Evolutionary conservation across 2,797 vertebrate species (phyloP).

Genomic region (Phalanger gymnotis): DNA sequence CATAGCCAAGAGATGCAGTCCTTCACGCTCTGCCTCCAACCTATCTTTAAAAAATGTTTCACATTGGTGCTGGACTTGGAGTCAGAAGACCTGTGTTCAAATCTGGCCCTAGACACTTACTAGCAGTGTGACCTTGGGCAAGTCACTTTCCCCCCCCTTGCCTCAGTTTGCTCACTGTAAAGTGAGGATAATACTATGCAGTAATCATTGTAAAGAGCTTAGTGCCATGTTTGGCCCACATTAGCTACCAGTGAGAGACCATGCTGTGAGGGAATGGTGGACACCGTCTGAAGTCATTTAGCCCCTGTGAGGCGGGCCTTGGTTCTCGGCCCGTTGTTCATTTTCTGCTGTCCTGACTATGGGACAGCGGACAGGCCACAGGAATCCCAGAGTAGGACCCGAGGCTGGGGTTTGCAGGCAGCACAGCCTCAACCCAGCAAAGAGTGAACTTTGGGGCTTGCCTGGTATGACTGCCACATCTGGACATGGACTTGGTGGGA

Average conservation of each 20-base stretch:
- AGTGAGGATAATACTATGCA: neutral
- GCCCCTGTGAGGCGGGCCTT: too few species aligned
- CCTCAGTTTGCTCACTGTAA: neutral
- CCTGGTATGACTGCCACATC: neutral
- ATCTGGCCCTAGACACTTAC: neutral
- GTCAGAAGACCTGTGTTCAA: neutral
- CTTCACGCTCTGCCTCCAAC: neutral
- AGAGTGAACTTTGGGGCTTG: neutral
- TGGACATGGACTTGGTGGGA: neutral
- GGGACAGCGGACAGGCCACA: too few species aligned
- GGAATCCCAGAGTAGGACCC: neutral
- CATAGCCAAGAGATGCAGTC: neutral
- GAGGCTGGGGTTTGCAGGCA: neutral
- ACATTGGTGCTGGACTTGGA: neutral
- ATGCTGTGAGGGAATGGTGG: neutral
- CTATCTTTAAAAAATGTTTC: neutral
- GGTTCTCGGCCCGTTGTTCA: neutral
- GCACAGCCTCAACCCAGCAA: neutral
- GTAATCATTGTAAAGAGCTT: neutral
- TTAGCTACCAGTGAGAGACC: neutral
- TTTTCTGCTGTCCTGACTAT: too few species aligned
- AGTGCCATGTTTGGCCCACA: neutral
- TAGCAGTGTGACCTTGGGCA: neutral
- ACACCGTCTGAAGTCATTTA: fast-evolving
- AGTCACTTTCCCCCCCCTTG: neutral